A percentile compares a stretch with the other conserved stretches of the same genome.
phyloP scores from a whole-genome alignment of 1,140 invertebrate species.

The Scaptomyza graminum region DNA sequence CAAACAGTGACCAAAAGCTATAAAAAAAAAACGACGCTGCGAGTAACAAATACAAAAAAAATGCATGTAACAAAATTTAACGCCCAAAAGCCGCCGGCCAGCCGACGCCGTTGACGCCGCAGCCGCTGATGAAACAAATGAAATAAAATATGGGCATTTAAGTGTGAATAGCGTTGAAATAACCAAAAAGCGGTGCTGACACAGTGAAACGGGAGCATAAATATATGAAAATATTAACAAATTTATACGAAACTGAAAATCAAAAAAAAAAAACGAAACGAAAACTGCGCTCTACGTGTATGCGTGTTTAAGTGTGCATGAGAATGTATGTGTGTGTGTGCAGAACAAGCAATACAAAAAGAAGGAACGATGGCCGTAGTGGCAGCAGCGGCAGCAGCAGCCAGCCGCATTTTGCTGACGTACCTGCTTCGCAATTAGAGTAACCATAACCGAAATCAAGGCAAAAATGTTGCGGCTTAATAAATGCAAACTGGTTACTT shows the following conservation, averaged over 20 bases:
- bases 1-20: background rate
- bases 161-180: constrained; percentile 50
- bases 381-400: constrained; percentile 8
- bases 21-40: constrained; percentile 6
- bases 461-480: constrained; percentile 51
- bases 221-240: constrained; percentile 56
- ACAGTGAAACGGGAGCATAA: constrained; percentile 66
- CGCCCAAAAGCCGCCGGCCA: constrained; percentile 73
- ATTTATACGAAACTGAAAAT: constrained; percentile 52
- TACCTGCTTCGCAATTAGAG: constrained; percentile 72
- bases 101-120: constrained; percentile 49
- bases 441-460: constrained; percentile 49
- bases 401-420: constrained; percentile 50
- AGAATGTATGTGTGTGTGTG: constrained; percentile 41
- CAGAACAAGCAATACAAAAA: constrained; percentile 53
- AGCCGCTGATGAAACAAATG: constrained; percentile 57
- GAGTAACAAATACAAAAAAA: constrained; percentile 20
- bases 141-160: constrained; percentile 39
- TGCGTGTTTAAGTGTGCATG: constrained; percentile 36
- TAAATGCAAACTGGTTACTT: constrained; percentile 73
- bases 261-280: constrained; percentile 54
- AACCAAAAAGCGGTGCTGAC: constrained; percentile 61
- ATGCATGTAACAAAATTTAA: constrained; percentile 63
- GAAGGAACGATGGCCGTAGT: constrained; percentile 63
- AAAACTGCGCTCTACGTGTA: constrained; percentile 54